Evolutionary conservation across 2,888 invertebrate species (phyloP).

Genomic region (Eucera pruinosa): DNA sequence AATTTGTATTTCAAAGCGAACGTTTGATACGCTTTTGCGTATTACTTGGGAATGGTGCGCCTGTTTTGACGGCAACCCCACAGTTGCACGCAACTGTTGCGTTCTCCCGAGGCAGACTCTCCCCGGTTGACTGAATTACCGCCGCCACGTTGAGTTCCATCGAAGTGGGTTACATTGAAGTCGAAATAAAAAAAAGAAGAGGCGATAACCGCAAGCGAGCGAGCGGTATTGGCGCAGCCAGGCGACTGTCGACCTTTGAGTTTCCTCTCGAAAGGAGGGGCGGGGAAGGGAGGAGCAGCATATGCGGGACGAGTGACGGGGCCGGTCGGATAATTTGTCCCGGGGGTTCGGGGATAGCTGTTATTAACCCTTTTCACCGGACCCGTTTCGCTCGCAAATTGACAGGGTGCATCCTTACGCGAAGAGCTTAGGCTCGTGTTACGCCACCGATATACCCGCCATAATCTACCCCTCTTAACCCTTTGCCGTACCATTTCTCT

Average conservation of each 20-base stretch:
- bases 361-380: constrained; percentile 51
- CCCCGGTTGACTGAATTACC: constrained; percentile 19
- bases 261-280: constrained; percentile 30
- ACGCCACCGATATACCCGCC: constrained; percentile 40
- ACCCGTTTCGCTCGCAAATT: constrained; percentile 50
- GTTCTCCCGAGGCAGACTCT: neutral
- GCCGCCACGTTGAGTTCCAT: neutral
- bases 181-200: neutral
- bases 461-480: too few relatives aligned
- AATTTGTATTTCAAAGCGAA: too few relatives aligned
- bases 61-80: too few relatives aligned
- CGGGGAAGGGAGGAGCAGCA: constrained; percentile 11
- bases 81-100: neutral
- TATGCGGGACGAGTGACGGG: constrained; percentile 22
- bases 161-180: neutral
- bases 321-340: constrained; percentile 32
- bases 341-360: constrained; percentile 7
- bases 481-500: too few relatives aligned
- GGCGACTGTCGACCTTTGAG: constrained; percentile 22
- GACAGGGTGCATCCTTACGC: constrained; percentile 67
- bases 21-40: too few relatives aligned
- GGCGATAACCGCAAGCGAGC: neutral
- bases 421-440: constrained; percentile 52
- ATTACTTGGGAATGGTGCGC: too few relatives aligned
- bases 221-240: constrained; percentile 1